Percentiles rank a stretch among this genome's conserved stretches.
Conservation (phyloP, 2,888 invertebrate species). For the Rhorus exstirpatorius region DNA sequence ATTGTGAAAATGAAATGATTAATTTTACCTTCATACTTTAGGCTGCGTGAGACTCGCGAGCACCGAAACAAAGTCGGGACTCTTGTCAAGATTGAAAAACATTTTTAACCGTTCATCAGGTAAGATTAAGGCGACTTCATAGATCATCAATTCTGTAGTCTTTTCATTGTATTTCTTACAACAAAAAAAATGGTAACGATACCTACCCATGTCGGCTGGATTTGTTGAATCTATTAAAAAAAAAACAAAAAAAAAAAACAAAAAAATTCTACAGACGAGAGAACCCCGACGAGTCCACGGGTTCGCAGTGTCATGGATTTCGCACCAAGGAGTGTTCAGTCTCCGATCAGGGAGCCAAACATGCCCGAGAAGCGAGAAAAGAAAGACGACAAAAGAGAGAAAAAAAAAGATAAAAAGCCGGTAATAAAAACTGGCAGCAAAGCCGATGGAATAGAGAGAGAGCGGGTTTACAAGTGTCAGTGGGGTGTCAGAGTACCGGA, state of each 20-base stretch:
- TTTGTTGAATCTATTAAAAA: slow-evolving; percentile 37
- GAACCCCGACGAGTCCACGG: slow-evolving; percentile 59
- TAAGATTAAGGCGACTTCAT: slow-evolving; percentile 45
- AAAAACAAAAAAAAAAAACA: slow-evolving; percentile 27
- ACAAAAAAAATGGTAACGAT: not conserved
- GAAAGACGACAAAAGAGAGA: slow-evolving; percentile 75
- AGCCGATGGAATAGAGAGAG: slow-evolving; percentile 28
- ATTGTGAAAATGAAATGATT: not conserved
- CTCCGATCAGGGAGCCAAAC: slow-evolving; percentile 77
- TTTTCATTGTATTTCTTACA: not conserved
- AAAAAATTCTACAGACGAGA: slow-evolving; percentile 71
- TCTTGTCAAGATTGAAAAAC: slow-evolving; percentile 76
- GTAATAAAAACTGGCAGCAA: slow-evolving; percentile 72
- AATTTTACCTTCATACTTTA: slow-evolving; percentile 21
- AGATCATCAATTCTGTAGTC: not conserved
- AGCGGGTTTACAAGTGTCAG: slow-evolving; percentile 67
- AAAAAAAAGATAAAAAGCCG: slow-evolving; percentile 77
- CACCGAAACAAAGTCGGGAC: slow-evolving; percentile 65
- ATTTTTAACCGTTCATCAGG: slow-evolving; percentile 73
- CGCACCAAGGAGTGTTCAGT: slow-evolving; percentile 71
- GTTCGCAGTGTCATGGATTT: slow-evolving; percentile 67
- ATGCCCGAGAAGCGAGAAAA: slow-evolving; percentile 75
- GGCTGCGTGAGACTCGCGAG: slow-evolving; percentile 54
- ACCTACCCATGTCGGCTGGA: not conserved
- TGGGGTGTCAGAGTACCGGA: slow-evolving; percentile 77